phyloP scores from a whole-genome alignment of 2,888 invertebrate genomes.

The Galerucella nymphaeae region DNA sequence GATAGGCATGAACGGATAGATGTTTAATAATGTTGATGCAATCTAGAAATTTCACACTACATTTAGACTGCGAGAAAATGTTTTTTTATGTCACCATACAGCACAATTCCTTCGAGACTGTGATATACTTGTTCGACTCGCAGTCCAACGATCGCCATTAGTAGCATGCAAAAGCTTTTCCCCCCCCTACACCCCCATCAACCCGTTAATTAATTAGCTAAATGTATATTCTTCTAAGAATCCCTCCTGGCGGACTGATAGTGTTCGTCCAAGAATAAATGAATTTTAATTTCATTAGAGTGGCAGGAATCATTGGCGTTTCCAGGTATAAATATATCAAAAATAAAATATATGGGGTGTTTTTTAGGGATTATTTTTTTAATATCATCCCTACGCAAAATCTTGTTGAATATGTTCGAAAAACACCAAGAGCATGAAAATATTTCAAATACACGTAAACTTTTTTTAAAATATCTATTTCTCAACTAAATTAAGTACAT shows the following conservation, averaged over 20 bases:
- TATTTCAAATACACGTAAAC: too few relatives aligned
- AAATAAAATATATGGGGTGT: not conserved
- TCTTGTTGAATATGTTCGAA: too few relatives aligned
- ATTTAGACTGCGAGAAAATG: not conserved
- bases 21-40: not conserved
- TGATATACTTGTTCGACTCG: constrained; percentile 31
- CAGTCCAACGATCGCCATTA: constrained; percentile 29
- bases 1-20: not conserved
- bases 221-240: constrained; percentile 62
- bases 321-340: not conserved
- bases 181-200: constrained; percentile 21
- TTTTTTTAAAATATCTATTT: too few relatives aligned
- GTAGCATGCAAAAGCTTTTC: constrained; percentile 31
- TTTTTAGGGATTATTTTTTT: not conserved
- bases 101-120: constrained; percentile 30
- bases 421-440: too few relatives aligned
- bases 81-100: constrained; percentile 26
- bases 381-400: not conserved
- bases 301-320: constrained; percentile 46
- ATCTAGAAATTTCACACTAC: constrained; percentile 18
- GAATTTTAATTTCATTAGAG: constrained; percentile 66
- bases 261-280: constrained; percentile 63
- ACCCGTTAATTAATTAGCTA: constrained; percentile 61
- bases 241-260: constrained; percentile 59
- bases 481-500: too few relatives aligned